These are phyloP conservation scores for Trinectes maculatus DNA, from an alignment of 2,113 vertebrate genomes.

Conservation along the genomic window DNA sequence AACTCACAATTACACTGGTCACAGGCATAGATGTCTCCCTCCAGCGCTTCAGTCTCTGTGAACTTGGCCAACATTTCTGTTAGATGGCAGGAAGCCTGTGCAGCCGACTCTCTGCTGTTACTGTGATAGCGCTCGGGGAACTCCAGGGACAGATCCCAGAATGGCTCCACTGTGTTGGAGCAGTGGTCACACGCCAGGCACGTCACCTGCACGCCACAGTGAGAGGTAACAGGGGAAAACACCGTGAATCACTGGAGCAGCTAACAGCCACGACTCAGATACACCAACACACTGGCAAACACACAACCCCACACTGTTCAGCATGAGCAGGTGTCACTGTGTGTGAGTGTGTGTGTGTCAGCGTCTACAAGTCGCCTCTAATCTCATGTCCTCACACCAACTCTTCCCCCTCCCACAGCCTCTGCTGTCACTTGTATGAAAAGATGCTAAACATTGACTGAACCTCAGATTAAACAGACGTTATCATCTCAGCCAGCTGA, in stretches of 20 bases:
- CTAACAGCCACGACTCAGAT: not conserved
- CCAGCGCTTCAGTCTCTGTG: slow-evolving; percentile 96
- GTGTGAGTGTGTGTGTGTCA: slow-evolving; percentile 5
- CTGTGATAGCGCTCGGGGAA: slow-evolving; percentile 97
- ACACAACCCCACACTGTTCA: slow-evolving; percentile 43
- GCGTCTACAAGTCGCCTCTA: slow-evolving; percentile 37
- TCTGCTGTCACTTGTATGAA: not conserved
- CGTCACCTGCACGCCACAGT: slow-evolving; percentile 85
- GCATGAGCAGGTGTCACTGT: slow-evolving; percentile 56
- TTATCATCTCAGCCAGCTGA: not conserved
- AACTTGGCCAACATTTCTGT: slow-evolving; percentile 99
- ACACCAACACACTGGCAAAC: slow-evolving; percentile 12
- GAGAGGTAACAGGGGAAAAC: not conserved
- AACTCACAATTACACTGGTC: slow-evolving; percentile 98
- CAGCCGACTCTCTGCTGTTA: slow-evolving; percentile 68
- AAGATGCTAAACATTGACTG: not conserved
- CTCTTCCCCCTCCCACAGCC: not conserved
- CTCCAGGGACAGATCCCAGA: slow-evolving; percentile 98
- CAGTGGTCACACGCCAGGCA: slow-evolving; percentile 94
- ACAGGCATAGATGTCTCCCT: slow-evolving; percentile 96
- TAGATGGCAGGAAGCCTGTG: slow-evolving; percentile 86
- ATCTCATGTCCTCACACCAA: slow-evolving; percentile 28
- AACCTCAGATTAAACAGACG: not conserved
- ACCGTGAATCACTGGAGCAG: slow-evolving; percentile 1
- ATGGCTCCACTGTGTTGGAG: slow-evolving; percentile 96